These are phyloP conservation scores for Sebastes fasciatus DNA, from an alignment of 2,113 vertebrate species.

Conservation along the genomic window DNA sequence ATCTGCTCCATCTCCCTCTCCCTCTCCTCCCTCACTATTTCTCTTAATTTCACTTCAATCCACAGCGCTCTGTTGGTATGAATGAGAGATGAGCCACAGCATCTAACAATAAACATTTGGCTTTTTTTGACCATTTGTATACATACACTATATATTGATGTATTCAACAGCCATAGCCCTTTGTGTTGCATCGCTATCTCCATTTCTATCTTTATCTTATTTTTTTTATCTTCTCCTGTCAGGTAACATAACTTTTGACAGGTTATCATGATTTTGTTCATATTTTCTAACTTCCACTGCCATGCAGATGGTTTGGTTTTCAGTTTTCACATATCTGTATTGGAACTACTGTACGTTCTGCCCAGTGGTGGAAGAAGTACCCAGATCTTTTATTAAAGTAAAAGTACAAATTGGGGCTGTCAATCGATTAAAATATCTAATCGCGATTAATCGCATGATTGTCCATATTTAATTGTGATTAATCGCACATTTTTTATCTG, in stretches of 20 bases:
- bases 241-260: conserved; percentile 31
- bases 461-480: no score
- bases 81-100: conserved; percentile 53
- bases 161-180: not conserved
- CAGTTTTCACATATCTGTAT: not conserved
- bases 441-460: no score
- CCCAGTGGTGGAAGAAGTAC: no score
- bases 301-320: not conserved
- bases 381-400: no score
- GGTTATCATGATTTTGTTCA: conserved; percentile 30
- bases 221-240: conserved; percentile 13
- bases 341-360: not conserved
- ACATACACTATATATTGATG: not conserved
- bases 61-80: conserved; percentile 38
- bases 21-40: conserved; percentile 48
- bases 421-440: no score
- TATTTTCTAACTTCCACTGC: not conserved
- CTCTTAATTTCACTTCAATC: conserved; percentile 71
- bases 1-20: conserved; percentile 51
- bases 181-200: conserved; percentile 25
- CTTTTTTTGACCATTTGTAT: conserved; percentile 41
- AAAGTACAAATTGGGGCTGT: no score
- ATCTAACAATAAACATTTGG: conserved; percentile 42
- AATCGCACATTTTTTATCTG: no score
- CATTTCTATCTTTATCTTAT: conserved; percentile 36